These are phyloP conservation scores for Cladopsammia gracilis DNA, from an alignment of 64 coral and sea anemone species.

Conservation along the genomic window DNA sequence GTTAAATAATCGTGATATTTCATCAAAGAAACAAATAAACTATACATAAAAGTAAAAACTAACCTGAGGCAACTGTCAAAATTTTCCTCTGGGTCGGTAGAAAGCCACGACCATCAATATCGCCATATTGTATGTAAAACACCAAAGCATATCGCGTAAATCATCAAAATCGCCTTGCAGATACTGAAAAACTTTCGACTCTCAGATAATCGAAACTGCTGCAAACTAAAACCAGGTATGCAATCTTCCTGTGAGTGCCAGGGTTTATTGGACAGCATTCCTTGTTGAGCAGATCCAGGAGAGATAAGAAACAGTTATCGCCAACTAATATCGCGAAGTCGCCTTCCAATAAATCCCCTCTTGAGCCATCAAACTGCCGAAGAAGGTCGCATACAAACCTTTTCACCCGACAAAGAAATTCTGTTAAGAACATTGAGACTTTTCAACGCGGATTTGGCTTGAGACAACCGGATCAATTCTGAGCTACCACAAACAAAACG, in stretches of 20 bases:
- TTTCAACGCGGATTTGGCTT: not conserved
- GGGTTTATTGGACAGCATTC: constrained; percentile 5
- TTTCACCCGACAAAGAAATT: not conserved
- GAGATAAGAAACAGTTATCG: not conserved
- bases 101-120: not conserved
- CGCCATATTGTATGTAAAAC: not conserved
- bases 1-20: constrained; percentile 7
- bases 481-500: not conserved
- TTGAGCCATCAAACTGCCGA: not conserved
- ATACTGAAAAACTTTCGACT: not conserved
- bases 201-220: not conserved
- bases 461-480: not conserved
- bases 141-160: not conserved
- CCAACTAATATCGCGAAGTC: not conserved
- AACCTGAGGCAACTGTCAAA: constrained; percentile 11
- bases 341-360: not conserved
- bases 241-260: not conserved
- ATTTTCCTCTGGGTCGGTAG: not conserved
- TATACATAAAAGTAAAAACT: not conserved
- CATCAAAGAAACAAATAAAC: constrained; percentile 13
- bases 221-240: not conserved
- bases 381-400: not conserved
- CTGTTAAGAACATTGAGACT: not conserved
- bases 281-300: too few relatives aligned
- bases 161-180: not conserved